Percentiles rank a stretch among this genome's conserved stretches.
Conservation (phyloP, 2,113 vertebrate species). For the Saimiri boliviensis region DNA sequence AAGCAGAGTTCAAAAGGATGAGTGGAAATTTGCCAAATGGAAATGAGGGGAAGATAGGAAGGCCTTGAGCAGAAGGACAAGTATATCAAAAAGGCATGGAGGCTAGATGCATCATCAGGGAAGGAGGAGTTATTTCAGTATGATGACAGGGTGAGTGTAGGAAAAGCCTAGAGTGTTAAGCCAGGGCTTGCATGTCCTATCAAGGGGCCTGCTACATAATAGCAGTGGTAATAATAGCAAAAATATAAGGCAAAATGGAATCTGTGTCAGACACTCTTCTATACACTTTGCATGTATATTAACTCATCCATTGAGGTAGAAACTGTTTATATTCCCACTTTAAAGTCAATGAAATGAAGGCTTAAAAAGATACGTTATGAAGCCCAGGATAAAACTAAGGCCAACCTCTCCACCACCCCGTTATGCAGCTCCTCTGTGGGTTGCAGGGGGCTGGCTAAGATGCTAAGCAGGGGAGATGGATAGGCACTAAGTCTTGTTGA, state of each 20-base stretch:
- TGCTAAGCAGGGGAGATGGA: neutral
- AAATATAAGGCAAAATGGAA: neutral
- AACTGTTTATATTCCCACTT: slow-evolving; percentile 10
- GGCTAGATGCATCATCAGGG: neutral
- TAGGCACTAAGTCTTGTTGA: neutral
- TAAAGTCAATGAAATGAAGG: neutral
- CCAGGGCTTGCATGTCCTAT: neutral
- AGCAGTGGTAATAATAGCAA: neutral
- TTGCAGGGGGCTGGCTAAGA: neutral
- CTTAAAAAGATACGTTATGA: neutral
- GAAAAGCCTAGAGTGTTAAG: neutral
- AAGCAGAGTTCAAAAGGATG: neutral
- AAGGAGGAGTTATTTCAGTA: neutral
- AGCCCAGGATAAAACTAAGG: slow-evolving; percentile 25
- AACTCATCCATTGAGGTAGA: neutral
- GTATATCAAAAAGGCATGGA: neutral
- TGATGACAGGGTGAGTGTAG: neutral
- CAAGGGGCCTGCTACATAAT: neutral
- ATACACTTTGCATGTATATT: neutral
- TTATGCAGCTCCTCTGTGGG: neutral
- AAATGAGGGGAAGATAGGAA: neutral
- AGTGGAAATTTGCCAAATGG: neutral
- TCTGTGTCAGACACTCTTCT: neutral
- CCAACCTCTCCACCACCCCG: neutral
- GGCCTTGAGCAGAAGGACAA: neutral